Conservation (phyloP, 2,113 vertebrate species). For the Tichodroma muraria region DNA sequence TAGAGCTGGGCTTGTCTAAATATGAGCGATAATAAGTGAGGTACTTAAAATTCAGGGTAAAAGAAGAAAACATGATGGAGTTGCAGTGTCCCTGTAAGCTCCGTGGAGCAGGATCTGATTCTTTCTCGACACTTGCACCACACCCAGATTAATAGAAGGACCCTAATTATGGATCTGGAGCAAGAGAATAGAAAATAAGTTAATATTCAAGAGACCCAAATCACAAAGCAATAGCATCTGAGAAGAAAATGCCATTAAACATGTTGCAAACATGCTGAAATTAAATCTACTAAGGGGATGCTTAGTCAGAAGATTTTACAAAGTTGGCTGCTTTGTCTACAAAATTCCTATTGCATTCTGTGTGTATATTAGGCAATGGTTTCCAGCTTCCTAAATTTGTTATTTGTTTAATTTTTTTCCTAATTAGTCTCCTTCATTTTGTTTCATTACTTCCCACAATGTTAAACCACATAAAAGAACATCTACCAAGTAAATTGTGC, state of each 20-base stretch:
- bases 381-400: background rate
- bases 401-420: constrained; percentile 17
- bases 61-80: background rate
- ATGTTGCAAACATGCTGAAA: background rate
- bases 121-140: background rate
- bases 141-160: background rate
- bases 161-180: background rate
- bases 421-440: constrained; percentile 15
- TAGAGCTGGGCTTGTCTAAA: background rate
- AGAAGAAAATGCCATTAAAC: constrained; percentile 7
- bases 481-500: background rate
- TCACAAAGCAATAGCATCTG: background rate
- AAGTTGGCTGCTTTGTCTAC: background rate
- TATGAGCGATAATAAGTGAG: background rate
- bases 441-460: background rate
- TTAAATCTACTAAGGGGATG: background rate
- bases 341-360: background rate
- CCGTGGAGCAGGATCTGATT: background rate
- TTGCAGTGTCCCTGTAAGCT: background rate
- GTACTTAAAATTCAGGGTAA: background rate
- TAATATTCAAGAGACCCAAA: background rate
- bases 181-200: background rate
- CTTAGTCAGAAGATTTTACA: background rate
- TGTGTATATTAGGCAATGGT: background rate
- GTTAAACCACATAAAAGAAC: background rate